These are phyloP conservation scores for Drosophila falleni DNA, from an alignment of 2,888 invertebrate genomes.

Conservation along the genomic window DNA sequence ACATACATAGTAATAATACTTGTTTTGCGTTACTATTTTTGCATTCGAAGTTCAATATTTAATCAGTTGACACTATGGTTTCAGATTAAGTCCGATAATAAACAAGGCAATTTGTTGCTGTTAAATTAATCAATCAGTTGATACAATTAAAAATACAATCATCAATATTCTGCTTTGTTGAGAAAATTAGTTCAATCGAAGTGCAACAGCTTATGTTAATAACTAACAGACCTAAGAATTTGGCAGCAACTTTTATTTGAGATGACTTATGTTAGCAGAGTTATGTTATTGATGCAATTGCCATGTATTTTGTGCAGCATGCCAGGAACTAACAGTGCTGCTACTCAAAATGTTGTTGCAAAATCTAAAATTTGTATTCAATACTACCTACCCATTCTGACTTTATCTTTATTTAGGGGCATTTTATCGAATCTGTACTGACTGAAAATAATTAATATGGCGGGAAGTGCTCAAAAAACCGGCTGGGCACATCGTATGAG, in stretches of 20 bases:
- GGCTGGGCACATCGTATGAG: constrained; percentile 62
- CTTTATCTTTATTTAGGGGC: background rate
- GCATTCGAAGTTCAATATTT: constrained; percentile 40
- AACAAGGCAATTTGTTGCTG: constrained; percentile 14
- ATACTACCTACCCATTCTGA: background rate
- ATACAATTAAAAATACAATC: background rate
- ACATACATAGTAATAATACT: constrained; percentile 1
- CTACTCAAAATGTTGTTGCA: background rate
- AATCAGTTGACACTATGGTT: constrained; percentile 44
- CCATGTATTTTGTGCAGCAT: background rate
- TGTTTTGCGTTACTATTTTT: constrained; percentile 21
- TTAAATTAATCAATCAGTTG: background rate
- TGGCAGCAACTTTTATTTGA: background rate
- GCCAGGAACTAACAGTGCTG: background rate
- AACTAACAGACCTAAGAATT: background rate
- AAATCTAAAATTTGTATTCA: background rate
- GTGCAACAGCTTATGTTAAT: background rate
- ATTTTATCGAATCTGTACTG: background rate
- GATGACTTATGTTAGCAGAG: background rate
- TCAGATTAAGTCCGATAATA: constrained; percentile 36
- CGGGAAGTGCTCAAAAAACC: constrained; percentile 12
- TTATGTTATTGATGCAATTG: background rate
- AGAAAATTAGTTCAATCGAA: background rate
- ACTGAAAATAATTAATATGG: constrained; percentile 22
- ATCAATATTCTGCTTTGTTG: background rate